These are phyloP conservation scores for Poeciliopsis paucimaculata DNA, from an alignment of 2,797 vertebrate species.

Conservation along the genomic window DNA sequence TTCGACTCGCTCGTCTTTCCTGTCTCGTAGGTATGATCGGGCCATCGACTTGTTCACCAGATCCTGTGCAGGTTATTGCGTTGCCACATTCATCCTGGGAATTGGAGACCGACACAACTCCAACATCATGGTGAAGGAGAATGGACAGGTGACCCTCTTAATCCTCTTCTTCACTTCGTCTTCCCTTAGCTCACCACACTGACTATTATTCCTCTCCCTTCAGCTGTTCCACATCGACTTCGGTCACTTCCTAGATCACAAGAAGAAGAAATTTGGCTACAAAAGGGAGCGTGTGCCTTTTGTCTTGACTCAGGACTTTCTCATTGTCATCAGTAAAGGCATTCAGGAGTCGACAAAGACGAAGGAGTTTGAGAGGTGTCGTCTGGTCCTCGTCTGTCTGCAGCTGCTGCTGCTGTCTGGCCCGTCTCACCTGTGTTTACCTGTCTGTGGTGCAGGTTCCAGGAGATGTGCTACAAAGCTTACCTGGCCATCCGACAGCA, in stretches of 20 bases:
- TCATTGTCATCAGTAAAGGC: constrained; percentile 85
- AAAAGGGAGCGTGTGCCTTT: constrained; percentile 84
- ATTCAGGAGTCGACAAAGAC: constrained; percentile 83
- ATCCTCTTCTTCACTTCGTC: not conserved
- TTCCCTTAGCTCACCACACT: not conserved
- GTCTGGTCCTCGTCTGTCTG: not conserved
- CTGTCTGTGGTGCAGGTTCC: constrained; percentile 73
- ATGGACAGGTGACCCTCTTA: constrained; percentile 77
- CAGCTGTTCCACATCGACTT: constrained; percentile 87
- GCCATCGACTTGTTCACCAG: constrained; percentile 83
- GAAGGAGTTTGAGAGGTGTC: constrained; percentile 83
- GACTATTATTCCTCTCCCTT: not conserved
- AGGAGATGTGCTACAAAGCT: constrained; percentile 86
- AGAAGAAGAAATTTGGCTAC: constrained; percentile 87
- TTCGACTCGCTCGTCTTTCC: not conserved
- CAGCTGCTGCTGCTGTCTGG: not conserved
- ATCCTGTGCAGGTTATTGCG: constrained; percentile 84
- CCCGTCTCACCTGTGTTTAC: constrained; percentile 9
- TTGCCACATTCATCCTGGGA: constrained; percentile 83
- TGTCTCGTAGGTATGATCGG: constrained; percentile 73
- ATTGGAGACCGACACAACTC: constrained; percentile 85
- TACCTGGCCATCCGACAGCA: constrained; percentile 83
- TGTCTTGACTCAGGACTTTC: constrained; percentile 84
- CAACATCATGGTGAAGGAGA: constrained; percentile 87
- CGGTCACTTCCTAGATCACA: constrained; percentile 85